Conservation (phyloP, 2,113 vertebrate species). For the Chunga burmeisteri region DNA sequence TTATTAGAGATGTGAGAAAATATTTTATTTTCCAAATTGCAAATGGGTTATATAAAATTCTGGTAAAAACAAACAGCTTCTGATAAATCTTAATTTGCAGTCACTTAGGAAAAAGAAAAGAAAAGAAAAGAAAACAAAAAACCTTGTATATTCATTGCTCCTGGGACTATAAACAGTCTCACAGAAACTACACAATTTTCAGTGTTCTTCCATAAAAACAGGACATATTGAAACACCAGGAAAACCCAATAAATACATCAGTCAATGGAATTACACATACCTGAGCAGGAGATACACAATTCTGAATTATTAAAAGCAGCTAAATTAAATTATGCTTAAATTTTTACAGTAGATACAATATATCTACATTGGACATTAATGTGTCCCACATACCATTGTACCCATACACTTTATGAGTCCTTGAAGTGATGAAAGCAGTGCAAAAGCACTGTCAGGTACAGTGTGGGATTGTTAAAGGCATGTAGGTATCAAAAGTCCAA, state of each 20-base stretch:
- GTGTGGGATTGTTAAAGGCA: background rate
- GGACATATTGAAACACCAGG: background rate
- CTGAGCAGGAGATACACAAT: background rate
- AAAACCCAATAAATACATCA: background rate
- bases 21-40: slow-evolving; percentile 40
- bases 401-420: background rate
- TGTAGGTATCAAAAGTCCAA: background rate
- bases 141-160: background rate
- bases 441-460: background rate
- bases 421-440: background rate
- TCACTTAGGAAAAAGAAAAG: background rate
- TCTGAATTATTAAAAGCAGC: background rate
- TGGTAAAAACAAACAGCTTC: slow-evolving; percentile 46
- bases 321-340: background rate
- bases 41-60: slow-evolving; percentile 40
- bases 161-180: background rate
- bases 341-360: background rate
- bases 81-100: slow-evolving; percentile 18
- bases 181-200: background rate
- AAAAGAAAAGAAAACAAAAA: background rate
- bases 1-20: slow-evolving; percentile 53
- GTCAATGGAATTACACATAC: background rate
- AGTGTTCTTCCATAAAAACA: background rate
- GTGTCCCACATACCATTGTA: background rate
- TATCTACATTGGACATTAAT: background rate